Conservation (phyloP, 2,797 vertebrate genomes). For the Amblyopsis hoosieri region DNA sequence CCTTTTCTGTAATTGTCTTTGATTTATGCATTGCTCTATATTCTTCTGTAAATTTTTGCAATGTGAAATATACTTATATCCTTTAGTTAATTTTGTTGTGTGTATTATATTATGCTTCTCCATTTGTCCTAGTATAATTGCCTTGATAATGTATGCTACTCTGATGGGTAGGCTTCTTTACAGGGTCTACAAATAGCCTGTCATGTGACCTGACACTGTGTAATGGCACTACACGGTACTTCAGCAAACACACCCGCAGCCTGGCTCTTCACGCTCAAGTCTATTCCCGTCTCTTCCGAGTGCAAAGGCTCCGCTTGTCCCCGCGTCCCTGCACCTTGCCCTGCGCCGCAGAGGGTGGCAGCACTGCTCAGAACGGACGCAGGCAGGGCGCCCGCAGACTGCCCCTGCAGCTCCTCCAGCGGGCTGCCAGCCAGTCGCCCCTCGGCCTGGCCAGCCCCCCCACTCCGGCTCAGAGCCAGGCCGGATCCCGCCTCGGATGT, state of each 20-base stretch:
- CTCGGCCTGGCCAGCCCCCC: constrained; percentile 60
- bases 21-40: no score
- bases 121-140: no score
- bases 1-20: no score
- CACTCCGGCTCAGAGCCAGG: constrained; percentile 49
- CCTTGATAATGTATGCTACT: background rate
- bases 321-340: constrained; percentile 44
- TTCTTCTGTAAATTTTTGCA: no score
- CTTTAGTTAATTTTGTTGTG: no score
- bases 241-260: constrained; percentile 46
- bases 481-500: constrained; percentile 29
- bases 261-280: constrained; percentile 35
- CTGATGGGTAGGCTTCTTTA: no score
- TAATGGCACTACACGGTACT: no score
- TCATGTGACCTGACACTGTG: no score
- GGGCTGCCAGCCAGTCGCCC: constrained; percentile 43
- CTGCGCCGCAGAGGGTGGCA: constrained; percentile 76
- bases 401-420: constrained; percentile 42
- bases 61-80: no score
- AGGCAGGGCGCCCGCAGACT: constrained; percentile 49
- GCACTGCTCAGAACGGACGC: constrained; percentile 65
- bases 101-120: no score
- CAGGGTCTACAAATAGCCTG: no score
- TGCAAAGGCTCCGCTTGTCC: constrained; percentile 26
- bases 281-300: constrained; percentile 14